These are phyloP conservation scores for Miniopterus natalensis DNA, from an alignment of 2,113 vertebrate species.

Conservation along the genomic window DNA sequence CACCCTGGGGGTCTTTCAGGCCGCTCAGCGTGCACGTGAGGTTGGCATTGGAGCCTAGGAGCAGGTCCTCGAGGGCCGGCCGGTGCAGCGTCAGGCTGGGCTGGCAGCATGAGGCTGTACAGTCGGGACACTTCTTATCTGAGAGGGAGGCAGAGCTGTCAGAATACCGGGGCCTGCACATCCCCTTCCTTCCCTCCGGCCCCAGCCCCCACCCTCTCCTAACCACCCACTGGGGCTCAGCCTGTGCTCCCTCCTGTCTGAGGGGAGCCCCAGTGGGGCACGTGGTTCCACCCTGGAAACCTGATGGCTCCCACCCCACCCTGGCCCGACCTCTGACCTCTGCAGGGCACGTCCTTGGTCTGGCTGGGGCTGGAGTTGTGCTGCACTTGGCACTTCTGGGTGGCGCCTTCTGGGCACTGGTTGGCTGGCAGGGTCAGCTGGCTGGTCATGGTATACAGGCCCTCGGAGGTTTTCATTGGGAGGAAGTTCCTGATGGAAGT, in stretches of 20 bases:
- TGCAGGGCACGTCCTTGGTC: accelerated
- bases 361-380: accelerated
- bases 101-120: accelerated
- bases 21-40: slow-evolving; percentile 72
- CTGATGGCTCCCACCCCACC: accelerated
- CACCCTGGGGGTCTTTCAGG: accelerated
- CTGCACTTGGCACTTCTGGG: accelerated
- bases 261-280: no score
- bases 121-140: accelerated
- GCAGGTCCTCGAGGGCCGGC: slow-evolving; percentile 62
- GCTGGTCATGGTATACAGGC: slow-evolving; percentile 63
- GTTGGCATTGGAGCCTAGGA: slow-evolving; percentile 62
- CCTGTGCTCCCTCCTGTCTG: background rate
- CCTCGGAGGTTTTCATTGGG: accelerated
- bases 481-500: background rate
- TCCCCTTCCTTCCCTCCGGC: no score
- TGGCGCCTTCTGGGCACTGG: accelerated
- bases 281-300: accelerated
- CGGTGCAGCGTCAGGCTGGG: background rate
- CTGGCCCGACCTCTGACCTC: background rate
- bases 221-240: accelerated
- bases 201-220: accelerated
- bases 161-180: accelerated
- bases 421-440: accelerated
- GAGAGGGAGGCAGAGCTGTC: background rate